These are phyloP conservation scores for Pseudomugil tenellus DNA, from an alignment of 2,797 vertebrate species.

Conservation along the genomic window DNA sequence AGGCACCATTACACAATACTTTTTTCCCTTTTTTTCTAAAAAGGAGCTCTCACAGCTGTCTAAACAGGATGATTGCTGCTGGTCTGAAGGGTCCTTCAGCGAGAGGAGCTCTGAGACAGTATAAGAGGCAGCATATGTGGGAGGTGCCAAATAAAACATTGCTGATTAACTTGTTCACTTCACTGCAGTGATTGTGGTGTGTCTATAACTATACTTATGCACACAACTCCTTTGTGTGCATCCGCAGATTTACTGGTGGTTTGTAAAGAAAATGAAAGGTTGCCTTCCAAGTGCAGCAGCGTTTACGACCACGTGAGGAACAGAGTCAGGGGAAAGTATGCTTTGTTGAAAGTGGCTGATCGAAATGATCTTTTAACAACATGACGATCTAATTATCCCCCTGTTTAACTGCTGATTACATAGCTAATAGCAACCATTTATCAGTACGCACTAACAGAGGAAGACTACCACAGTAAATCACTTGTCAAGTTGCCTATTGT, in stretches of 20 bases:
- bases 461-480: constrained; percentile 46
- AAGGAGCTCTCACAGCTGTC: constrained; percentile 70
- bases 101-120: constrained; percentile 68
- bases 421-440: constrained; percentile 65
- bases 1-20: constrained; percentile 64
- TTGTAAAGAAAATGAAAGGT: constrained; percentile 41
- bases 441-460: constrained; percentile 55
- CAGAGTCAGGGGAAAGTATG: constrained; percentile 46
- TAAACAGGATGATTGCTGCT: constrained; percentile 81
- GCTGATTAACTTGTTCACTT: constrained; percentile 66
- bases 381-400: constrained; percentile 73
- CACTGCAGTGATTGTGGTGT: constrained; percentile 11
- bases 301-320: constrained; percentile 61
- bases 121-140: constrained; percentile 68
- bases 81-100: constrained; percentile 82
- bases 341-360: constrained; percentile 48
- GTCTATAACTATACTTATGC: constrained; percentile 8
- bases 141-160: constrained; percentile 69
- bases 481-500: constrained; percentile 31
- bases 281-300: constrained; percentile 10
- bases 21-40: constrained; percentile 46
- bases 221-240: background rate
- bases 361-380: constrained; percentile 70
- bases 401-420: constrained; percentile 56
- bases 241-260: constrained; percentile 20